A percentile compares a stretch with the other conserved stretches of the same genome.
phyloP scores from a whole-genome alignment of 1,140 invertebrate genomes.

The Drosophila ohnishii region DNA sequence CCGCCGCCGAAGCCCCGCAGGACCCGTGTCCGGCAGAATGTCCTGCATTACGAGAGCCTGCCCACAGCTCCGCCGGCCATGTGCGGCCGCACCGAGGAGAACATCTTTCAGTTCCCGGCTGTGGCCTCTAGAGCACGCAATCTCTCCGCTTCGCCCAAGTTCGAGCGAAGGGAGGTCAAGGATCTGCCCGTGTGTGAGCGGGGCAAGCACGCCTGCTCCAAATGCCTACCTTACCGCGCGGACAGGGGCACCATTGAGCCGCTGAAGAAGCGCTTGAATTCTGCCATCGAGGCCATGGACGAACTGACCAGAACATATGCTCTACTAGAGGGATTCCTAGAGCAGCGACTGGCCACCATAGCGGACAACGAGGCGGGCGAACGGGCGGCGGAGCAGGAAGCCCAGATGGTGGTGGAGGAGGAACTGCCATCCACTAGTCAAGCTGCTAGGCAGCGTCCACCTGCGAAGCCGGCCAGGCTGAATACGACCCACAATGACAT shows the following conservation, averaged over 20 bases:
- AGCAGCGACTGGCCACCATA: slow-evolving; percentile 65
- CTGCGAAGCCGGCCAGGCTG: slow-evolving; percentile 29
- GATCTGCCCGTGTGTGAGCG: slow-evolving; percentile 58
- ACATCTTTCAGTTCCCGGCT: slow-evolving; percentile 72
- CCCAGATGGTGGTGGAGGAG: background rate
- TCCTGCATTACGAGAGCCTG: slow-evolving; percentile 67
- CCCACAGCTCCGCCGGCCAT: slow-evolving; percentile 78
- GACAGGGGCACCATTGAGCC: slow-evolving; percentile 71
- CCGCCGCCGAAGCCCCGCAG: slow-evolving; percentile 62
- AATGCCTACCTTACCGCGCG: slow-evolving; percentile 59
- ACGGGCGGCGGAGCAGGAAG: slow-evolving; percentile 13
- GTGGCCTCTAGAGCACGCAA: slow-evolving; percentile 62
- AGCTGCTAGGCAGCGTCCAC: slow-evolving; percentile 5
- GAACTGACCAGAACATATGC: slow-evolving; percentile 61
- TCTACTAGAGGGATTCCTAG: slow-evolving; percentile 61
- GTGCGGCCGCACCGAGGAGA: slow-evolving; percentile 60
- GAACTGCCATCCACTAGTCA: slow-evolving; percentile 20
- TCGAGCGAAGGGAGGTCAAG: slow-evolving; percentile 42
- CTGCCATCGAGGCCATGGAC: slow-evolving; percentile 72
- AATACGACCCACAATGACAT: slow-evolving; percentile 72
- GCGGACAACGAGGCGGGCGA: slow-evolving; percentile 51
- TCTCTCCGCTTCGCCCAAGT: slow-evolving; percentile 63
- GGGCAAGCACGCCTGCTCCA: slow-evolving; percentile 64
- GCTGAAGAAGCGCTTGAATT: slow-evolving; percentile 62
- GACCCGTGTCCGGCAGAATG: slow-evolving; percentile 43